Conservation (phyloP, 2,888 invertebrate genomes). For the Esperia sulphurella region DNA sequence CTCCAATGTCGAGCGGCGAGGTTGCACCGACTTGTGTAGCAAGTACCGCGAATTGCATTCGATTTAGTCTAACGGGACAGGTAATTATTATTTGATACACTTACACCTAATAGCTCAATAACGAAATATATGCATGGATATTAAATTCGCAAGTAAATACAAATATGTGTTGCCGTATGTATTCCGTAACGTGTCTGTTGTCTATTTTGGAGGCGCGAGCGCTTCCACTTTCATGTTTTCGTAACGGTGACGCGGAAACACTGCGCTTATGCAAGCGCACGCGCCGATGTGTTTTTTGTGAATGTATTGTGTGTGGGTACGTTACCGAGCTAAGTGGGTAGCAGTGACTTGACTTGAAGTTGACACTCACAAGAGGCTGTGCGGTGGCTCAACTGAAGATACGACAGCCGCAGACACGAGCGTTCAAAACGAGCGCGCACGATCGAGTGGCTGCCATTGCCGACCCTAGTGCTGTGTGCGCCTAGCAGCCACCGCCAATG, state of each 20-base stretch:
- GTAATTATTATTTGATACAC: constrained; percentile 21
- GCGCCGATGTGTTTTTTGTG: constrained; percentile 11
- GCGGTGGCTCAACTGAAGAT: constrained; percentile 15
- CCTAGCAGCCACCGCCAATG: constrained; percentile 11
- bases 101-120: constrained; percentile 8
- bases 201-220: constrained; percentile 10
- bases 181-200: not conserved
- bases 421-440: constrained; percentile 52
- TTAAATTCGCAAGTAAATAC: not conserved
- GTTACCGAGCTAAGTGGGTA: constrained; percentile 22
- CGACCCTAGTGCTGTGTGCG: constrained; percentile 24
- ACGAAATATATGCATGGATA: constrained; percentile 4
- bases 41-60: constrained; percentile 30
- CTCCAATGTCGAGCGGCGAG: constrained; percentile 42
- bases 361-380: constrained; percentile 18
- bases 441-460: constrained; percentile 48
- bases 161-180: not conserved
- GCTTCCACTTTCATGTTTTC: constrained; percentile 20
- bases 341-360: constrained; percentile 10
- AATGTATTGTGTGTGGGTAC: constrained; percentile 20
- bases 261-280: constrained; percentile 28
- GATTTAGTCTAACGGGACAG: constrained; percentile 15
- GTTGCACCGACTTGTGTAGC: constrained; percentile 36
- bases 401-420: constrained; percentile 40
- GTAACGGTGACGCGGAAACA: constrained; percentile 31